Evolutionary conservation across 2,113 vertebrate genomes (phyloP).

Genomic region (Jaculus jaculus): DNA sequence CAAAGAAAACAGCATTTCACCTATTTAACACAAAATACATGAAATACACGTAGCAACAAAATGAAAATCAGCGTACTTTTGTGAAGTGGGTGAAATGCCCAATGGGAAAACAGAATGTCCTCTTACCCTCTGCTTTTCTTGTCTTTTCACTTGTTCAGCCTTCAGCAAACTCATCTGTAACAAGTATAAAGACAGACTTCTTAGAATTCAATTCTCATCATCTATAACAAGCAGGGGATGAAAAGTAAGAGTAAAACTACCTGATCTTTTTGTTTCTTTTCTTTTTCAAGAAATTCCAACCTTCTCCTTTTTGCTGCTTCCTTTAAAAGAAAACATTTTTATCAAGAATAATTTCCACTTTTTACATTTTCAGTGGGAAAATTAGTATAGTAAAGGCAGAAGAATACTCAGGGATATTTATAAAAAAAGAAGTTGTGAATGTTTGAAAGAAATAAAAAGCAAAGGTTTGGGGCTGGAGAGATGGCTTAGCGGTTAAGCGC

Average conservation of each 20-base stretch:
- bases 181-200: constrained; percentile 63
- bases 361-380: constrained; percentile 45
- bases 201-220: constrained; percentile 60
- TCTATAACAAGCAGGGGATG: not conserved
- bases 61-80: constrained; percentile 18
- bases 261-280: constrained; percentile 93
- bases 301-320: constrained; percentile 90
- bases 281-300: constrained; percentile 90
- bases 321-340: constrained; percentile 84
- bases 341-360: constrained; percentile 54
- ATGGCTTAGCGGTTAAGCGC: no score
- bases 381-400: constrained; percentile 59
- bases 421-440: constrained; percentile 34
- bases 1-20: constrained; percentile 82
- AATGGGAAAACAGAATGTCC: constrained; percentile 17
- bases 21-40: constrained; percentile 63
- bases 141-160: constrained; percentile 92
- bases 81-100: not conserved
- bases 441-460: constrained; percentile 80
- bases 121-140: constrained; percentile 94
- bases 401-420: not conserved
- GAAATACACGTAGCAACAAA: constrained; percentile 55
- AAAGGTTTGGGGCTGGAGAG: no score
- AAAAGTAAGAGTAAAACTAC: constrained; percentile 82
- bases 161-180: constrained; percentile 91